Conservation (phyloP, 2,113 vertebrate species). For the Grammomys dolichurus region DNA sequence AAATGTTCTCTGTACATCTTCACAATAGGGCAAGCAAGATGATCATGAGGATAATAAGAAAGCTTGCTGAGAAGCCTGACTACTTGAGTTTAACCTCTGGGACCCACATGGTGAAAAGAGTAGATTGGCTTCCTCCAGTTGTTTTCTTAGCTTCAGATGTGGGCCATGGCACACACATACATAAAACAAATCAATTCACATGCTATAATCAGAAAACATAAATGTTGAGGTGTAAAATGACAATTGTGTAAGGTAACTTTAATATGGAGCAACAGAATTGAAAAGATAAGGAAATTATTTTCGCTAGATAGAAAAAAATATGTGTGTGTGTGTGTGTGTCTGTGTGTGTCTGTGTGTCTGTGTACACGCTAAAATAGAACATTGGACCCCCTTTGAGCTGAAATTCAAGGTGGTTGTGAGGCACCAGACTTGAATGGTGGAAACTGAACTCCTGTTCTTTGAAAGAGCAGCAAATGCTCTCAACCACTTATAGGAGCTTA, state of each 20-base stretch:
- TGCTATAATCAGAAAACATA: conserved; percentile 19
- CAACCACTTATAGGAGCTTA: not conserved
- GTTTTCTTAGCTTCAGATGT: not conserved
- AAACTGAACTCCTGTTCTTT: not conserved
- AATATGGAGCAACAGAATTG: conserved; percentile 11
- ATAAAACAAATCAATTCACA: not conserved
- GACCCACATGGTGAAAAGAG: not conserved
- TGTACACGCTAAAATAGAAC: not conserved
- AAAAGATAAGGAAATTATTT: not conserved
- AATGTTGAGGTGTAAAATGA: conserved; percentile 43
- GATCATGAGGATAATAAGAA: not conserved
- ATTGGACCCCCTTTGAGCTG: not conserved
- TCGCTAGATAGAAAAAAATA: not conserved
- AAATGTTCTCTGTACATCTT: conserved; percentile 44
- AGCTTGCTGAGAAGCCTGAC: not conserved
- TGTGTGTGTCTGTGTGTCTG: not conserved
- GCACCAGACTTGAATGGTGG: not conserved
- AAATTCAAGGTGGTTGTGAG: not conserved
- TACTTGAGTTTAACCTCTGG: not conserved
- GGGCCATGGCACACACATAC: not conserved
- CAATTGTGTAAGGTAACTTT: not conserved
- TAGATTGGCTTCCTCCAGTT: not conserved
- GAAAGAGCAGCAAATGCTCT: not conserved
- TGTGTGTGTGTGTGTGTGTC: not conserved
- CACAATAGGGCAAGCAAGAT: not conserved